Conservation (phyloP, 2,113 vertebrate species). For the Azemiops feae region DNA sequence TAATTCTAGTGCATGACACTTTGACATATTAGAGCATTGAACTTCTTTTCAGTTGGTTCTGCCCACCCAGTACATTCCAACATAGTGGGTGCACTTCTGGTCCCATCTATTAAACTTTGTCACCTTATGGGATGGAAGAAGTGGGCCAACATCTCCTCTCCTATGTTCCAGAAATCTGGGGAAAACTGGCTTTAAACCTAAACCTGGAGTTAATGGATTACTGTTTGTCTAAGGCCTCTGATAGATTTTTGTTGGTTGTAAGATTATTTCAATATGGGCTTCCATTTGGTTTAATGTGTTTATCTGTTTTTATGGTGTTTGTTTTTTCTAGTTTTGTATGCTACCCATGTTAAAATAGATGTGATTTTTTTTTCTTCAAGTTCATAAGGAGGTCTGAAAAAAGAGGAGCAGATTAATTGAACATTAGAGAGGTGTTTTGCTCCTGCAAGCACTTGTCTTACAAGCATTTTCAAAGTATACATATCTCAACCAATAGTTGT, state of each 20-base stretch:
- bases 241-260: background rate
- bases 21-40: background rate
- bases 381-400: background rate
- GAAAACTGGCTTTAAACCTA: background rate
- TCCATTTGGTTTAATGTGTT: background rate
- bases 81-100: background rate
- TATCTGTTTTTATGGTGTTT: background rate
- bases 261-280: background rate
- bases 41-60: background rate
- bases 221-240: background rate
- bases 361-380: background rate
- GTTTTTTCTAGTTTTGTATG: background rate
- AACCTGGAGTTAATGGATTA: background rate
- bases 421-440: background rate
- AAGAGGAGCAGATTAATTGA: background rate
- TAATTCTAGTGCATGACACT: background rate
- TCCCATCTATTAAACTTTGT: background rate
- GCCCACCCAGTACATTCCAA: background rate
- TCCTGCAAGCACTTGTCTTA: background rate
- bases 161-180: background rate
- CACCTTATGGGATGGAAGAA: background rate
- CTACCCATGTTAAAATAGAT: background rate
- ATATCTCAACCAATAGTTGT: background rate
- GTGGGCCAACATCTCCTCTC: background rate
- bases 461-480: background rate